Evolutionary conservation across 2,888 invertebrate species (phyloP).

Genomic region (Caenorhabditis panamensis): DNA sequence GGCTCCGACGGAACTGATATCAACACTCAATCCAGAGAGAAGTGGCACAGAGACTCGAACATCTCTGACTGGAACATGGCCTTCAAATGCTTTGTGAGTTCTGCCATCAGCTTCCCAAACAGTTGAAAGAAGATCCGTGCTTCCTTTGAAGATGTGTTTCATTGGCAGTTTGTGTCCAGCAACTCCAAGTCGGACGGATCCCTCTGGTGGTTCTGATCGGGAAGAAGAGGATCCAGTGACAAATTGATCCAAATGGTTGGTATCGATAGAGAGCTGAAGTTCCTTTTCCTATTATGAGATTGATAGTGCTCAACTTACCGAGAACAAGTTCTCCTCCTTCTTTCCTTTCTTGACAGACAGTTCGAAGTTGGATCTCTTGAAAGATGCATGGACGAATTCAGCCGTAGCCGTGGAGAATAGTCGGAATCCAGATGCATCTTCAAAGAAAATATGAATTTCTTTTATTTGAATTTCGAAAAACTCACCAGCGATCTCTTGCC

Average conservation of each 20-base stretch:
- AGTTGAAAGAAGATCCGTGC: constrained; percentile 56
- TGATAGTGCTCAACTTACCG: constrained; percentile 20
- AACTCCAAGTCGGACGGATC: constrained; percentile 54
- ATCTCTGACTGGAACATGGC: constrained; percentile 62
- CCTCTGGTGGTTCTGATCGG: constrained; percentile 34
- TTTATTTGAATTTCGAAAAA: too few relatives aligned
- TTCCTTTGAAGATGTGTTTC: constrained; percentile 54
- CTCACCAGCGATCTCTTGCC: constrained; percentile 45
- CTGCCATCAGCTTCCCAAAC: constrained; percentile 71
- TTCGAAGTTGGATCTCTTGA: constrained; percentile 58
- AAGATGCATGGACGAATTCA: constrained; percentile 53
- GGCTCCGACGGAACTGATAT: constrained; percentile 58
- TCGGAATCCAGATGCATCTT: constrained; percentile 60
- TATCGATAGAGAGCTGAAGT: constrained; percentile 60
- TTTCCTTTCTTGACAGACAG: constrained; percentile 55
- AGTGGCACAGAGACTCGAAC: constrained; percentile 54
- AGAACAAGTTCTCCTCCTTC: constrained; percentile 49
- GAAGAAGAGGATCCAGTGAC: constrained; percentile 25
- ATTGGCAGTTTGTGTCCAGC: constrained; percentile 61
- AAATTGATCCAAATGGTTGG: constrained; percentile 56
- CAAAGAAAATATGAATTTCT: too few relatives aligned
- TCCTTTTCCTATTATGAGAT: neutral
- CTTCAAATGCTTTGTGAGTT: constrained; percentile 68
- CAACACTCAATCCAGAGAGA: constrained; percentile 67
- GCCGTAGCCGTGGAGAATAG: constrained; percentile 52